Conservation (phyloP, 1,140 invertebrate species). For the Caenorhabditis tropicalis region DNA sequence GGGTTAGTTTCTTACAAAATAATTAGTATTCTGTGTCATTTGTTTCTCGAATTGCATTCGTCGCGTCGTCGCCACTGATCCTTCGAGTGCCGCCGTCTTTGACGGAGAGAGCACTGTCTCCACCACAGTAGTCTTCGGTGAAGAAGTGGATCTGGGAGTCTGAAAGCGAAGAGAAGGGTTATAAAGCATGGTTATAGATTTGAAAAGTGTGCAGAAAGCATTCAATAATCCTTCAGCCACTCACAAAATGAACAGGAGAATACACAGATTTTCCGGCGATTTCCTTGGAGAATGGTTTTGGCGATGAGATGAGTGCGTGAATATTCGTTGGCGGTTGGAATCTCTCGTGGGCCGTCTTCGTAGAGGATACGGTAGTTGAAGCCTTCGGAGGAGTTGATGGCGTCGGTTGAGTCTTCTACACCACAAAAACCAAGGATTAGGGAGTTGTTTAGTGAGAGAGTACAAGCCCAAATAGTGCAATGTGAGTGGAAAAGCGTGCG, state of each 20-base stretch:
- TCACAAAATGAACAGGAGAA: constrained; percentile 1
- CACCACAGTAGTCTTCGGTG: neutral
- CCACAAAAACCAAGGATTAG: too few relatives aligned
- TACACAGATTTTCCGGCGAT: neutral
- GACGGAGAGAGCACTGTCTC: neutral
- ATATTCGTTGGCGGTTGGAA: neutral
- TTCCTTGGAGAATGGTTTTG: constrained; percentile 16
- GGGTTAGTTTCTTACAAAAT: neutral
- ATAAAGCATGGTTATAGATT: too few relatives aligned
- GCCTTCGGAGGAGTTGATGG: neutral
- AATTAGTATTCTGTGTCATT: neutral
- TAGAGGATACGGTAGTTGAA: neutral
- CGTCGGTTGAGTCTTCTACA: neutral
- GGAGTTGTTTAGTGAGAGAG: too few relatives aligned
- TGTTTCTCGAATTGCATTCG: constrained; percentile 4
- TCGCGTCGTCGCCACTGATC: neutral
- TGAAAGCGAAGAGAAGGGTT: neutral
- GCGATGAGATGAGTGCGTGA: constrained; percentile 1
- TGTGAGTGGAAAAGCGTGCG: too few relatives aligned
- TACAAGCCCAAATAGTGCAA: too few relatives aligned
- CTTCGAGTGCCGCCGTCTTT: neutral
- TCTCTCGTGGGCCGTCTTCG: neutral
- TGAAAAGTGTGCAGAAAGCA: neutral
- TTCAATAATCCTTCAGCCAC: neutral
- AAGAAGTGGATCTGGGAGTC: neutral